Conservation (phyloP, 2,113 vertebrate species). For the Leptodactylus fuscus region DNA sequence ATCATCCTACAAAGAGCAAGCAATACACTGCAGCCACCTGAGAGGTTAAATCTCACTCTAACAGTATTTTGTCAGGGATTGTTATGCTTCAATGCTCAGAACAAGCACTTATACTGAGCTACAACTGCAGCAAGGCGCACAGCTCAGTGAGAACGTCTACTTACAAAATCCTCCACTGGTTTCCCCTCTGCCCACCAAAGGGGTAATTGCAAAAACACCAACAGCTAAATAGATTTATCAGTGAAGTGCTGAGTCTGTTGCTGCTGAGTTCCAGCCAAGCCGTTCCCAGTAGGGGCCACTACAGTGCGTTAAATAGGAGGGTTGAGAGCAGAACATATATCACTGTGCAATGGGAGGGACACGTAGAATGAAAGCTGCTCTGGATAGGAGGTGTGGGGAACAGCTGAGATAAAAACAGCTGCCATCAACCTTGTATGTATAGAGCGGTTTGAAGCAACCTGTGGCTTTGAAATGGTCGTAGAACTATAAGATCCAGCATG, state of each 20-base stretch:
- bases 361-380: background rate
- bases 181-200: conserved; percentile 61
- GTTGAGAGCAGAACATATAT: conserved; percentile 63
- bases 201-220: conserved; percentile 67
- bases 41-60: conserved; percentile 37
- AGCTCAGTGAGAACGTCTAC: conserved; percentile 62
- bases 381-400: background rate
- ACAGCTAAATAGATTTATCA: conserved; percentile 70
- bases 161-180: conserved; percentile 61
- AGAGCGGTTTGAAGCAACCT: conserved; percentile 15
- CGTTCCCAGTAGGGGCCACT: conserved; percentile 70
- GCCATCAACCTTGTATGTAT: conserved; percentile 5
- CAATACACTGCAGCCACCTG: background rate
- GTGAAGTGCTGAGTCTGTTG: conserved; percentile 64
- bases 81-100: conserved; percentile 11
- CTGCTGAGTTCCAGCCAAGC: conserved; percentile 64
- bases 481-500: conserved; percentile 17
- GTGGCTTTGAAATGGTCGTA: conserved; percentile 10
- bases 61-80: conserved; percentile 32
- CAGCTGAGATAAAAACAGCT: conserved; percentile 8
- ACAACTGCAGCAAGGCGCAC: conserved; percentile 46
- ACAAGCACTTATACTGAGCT: conserved; percentile 28
- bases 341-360: conserved; percentile 62
- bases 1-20: background rate
- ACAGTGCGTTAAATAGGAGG: conserved; percentile 66